Evolutionary conservation across 2,888 invertebrate genomes (phyloP).

Genomic region (Phengaris arion): DNA sequence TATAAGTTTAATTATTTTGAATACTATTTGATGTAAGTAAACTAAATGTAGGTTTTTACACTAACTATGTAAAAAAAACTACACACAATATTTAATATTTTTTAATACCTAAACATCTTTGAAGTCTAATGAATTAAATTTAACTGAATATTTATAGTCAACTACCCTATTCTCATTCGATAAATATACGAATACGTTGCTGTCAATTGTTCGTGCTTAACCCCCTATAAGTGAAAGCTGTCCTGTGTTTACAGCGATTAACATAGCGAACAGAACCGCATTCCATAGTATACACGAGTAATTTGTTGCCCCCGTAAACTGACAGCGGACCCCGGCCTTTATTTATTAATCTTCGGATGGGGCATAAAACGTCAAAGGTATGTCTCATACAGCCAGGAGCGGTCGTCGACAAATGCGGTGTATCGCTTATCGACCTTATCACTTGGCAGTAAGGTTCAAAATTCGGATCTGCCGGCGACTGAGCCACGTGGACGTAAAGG

Average conservation of each 20-base stretch:
- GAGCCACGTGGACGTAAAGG: neutral
- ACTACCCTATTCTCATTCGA: too few relatives aligned
- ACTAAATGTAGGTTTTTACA: too few relatives aligned
- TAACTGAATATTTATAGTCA: too few relatives aligned
- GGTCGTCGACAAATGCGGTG: neutral
- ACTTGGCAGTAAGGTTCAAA: neutral
- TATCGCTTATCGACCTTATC: neutral
- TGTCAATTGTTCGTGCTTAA: too few relatives aligned
- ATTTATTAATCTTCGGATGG: conserved; percentile 26
- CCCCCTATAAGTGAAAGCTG: too few relatives aligned
- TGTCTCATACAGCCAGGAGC: neutral
- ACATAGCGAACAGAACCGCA: conserved; percentile 2
- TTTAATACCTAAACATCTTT: too few relatives aligned
- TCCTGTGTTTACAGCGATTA: neutral
- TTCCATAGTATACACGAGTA: neutral
- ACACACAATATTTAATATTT: too few relatives aligned
- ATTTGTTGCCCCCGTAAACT: conserved; percentile 8
- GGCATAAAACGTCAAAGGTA: conserved; percentile 24
- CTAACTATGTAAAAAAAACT: too few relatives aligned
- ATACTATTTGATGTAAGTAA: too few relatives aligned
- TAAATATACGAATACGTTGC: too few relatives aligned
- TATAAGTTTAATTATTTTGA: too few relatives aligned
- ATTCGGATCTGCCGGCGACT: neutral
- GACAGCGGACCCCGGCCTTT: conserved; percentile 9
- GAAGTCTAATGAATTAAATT: too few relatives aligned